Base-by-base conservation (phyloP, 1,140 invertebrate species). In the Rhagoletis pomonella region DNA sequence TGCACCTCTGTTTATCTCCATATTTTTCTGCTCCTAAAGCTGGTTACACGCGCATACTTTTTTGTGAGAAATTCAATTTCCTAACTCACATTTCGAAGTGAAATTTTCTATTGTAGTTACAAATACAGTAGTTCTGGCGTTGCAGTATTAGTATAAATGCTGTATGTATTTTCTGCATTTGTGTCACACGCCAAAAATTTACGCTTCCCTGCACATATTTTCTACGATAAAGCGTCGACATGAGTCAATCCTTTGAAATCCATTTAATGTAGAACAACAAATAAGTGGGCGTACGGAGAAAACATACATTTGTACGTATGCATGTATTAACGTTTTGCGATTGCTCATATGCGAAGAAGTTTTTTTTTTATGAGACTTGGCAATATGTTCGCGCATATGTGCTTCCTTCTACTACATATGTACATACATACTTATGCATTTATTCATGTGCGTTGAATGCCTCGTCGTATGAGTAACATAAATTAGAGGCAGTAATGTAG, bases 211-310 rank as follows among this genome's bases (percentile, higher is more conserved):
- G 44, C 69, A 50, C 9, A 42, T 10, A 42, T 67, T 67, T 67
- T 67, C 65, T 10, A 67, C 3, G 29, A 29, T 29, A 29, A 4
- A 73, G 42, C 67, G 10, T 12, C 12, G 42, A 47, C 69, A 42
- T 50, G 6, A 73, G 69, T 73, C 69, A 73, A 73, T 73, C 44
- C 69, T n/a, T 47, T 73, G 4, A 42, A 50, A 6, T 62, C 60
- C 17, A 6, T 73, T 5, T 44, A 73, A 73, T 73, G 42, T 6
- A 69, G 29, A 29, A 29, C 29, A 69, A 69, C 65, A 69, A 69
- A 69, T 69, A 12, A 7, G 7, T 14, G 65, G 6, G 29, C 17
- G 39, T 39, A 29, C 10, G 64, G 12, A 12, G 64, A 19, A 67
- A 67, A 47, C 42, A 7, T 50, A n/a, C 4, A 14, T 50, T 6